Evolutionary conservation across 2,797 vertebrate species (phyloP).

Genomic region (Xenentodon cancila): DNA sequence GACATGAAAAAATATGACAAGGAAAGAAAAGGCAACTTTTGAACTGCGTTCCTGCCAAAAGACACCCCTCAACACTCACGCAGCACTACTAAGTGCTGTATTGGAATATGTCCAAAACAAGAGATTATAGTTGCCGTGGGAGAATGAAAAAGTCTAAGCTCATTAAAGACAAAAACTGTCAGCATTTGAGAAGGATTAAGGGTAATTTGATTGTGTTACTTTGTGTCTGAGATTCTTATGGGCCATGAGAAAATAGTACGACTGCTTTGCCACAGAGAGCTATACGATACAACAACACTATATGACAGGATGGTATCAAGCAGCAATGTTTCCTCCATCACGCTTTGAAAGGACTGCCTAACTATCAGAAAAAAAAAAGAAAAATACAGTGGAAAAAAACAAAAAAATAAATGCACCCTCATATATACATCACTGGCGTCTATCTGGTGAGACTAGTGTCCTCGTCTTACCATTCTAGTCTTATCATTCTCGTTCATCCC

Average conservation of each 20-base stretch:
- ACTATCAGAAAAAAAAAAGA: too few relatives aligned
- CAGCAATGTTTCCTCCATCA: too few relatives aligned
- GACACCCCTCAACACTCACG: conserved; percentile 61
- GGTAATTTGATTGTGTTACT: conserved; percentile 76
- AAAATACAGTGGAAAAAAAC: too few relatives aligned
- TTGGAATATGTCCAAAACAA: conserved; percentile 79
- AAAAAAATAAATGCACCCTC: too few relatives aligned
- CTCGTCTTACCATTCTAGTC: too few relatives aligned
- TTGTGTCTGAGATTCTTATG: conserved; percentile 62
- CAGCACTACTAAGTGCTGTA: conserved; percentile 41
- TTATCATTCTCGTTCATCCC: too few relatives aligned
- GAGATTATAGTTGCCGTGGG: conserved; percentile 75
- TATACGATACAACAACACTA: neutral
- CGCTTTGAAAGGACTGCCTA: too few relatives aligned
- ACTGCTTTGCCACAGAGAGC: conserved; percentile 27
- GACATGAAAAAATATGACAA: conserved; percentile 12
- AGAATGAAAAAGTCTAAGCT: conserved; percentile 77
- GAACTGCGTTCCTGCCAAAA: conserved; percentile 58
- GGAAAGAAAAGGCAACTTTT: conserved; percentile 57
- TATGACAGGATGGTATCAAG: neutral
- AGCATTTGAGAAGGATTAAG: conserved; percentile 77
- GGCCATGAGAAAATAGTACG: conserved; percentile 59
- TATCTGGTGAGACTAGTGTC: too few relatives aligned
- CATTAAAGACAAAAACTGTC: conserved; percentile 80
- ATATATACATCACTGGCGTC: too few relatives aligned